These are phyloP conservation scores for Trichoplusia ni DNA, from an alignment of 1,140 invertebrate species.

Conservation along the genomic window DNA sequence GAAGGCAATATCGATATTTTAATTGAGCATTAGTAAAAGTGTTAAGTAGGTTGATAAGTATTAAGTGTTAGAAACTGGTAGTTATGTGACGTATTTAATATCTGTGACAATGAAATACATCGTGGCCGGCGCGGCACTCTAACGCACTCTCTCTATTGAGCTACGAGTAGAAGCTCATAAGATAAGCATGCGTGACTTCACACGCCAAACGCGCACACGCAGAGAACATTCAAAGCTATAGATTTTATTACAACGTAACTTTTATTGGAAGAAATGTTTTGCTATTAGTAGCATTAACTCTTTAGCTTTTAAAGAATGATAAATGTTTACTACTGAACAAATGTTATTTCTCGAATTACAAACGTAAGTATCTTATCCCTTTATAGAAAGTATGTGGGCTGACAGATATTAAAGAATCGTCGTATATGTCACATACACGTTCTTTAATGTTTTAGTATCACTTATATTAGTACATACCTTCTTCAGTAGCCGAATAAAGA, in stretches of 20 bases:
- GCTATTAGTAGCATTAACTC: neutral
- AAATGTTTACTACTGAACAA: too few species aligned
- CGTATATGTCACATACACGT: conserved; percentile 25
- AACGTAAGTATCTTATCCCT: too few species aligned
- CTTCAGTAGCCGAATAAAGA: conserved; percentile 64
- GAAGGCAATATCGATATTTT: conserved; percentile 16
- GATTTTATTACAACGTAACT: conserved; percentile 9
- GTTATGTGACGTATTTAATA: neutral
- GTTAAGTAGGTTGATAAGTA: conserved; percentile 19
- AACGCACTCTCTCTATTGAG: neutral
- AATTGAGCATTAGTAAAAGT: conserved; percentile 18
- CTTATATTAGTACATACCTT: conserved; percentile 52
- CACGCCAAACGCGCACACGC: conserved; percentile 28
- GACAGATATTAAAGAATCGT: conserved; percentile 10
- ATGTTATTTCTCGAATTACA: too few species aligned
- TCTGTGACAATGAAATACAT: too few species aligned
- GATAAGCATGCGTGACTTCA: conserved; percentile 48
- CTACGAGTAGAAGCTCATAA: conserved; percentile 39
- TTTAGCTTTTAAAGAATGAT: neutral
- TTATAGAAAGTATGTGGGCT: neutral
- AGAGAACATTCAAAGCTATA: conserved; percentile 5
- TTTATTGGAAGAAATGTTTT: neutral
- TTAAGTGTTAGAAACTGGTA: neutral
- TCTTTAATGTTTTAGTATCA: conserved; percentile 52
- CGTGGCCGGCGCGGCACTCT: neutral